These are phyloP conservation scores for Nomada lathburiana DNA, from an alignment of 2,888 invertebrate species.

Conservation along the genomic window DNA sequence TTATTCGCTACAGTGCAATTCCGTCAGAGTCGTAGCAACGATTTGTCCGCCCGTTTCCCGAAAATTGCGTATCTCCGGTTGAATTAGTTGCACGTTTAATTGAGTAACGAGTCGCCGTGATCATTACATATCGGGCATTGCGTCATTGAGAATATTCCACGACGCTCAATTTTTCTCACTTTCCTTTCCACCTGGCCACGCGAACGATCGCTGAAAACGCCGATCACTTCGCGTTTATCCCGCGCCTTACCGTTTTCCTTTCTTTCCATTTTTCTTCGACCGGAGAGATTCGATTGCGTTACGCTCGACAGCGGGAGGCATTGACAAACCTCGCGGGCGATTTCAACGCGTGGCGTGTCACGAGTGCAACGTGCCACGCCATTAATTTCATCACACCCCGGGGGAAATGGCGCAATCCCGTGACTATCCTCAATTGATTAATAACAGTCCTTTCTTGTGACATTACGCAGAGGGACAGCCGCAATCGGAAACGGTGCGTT, in stretches of 20 bases:
- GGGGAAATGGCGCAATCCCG: background rate
- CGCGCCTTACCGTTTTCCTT: background rate
- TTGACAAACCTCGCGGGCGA: background rate
- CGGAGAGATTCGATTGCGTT: background rate
- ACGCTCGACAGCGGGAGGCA: too few relatives aligned
- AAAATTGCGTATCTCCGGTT: background rate
- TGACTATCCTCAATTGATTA: background rate
- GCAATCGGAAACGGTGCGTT: too few relatives aligned
- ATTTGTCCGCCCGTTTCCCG: background rate
- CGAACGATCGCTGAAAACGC: background rate
- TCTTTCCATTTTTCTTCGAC: background rate
- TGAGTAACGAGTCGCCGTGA: background rate
- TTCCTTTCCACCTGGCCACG: background rate
- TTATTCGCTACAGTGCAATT: background rate
- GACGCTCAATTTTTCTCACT: slow-evolving; percentile 13
- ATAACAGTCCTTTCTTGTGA: background rate
- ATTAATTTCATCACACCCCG: background rate
- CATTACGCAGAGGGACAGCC: too few relatives aligned
- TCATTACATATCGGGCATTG: background rate
- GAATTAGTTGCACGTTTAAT: slow-evolving; percentile 12
- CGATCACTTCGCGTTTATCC: background rate
- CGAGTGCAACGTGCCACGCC: background rate
- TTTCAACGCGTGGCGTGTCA: slow-evolving; percentile 12
- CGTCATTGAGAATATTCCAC: slow-evolving; percentile 33
- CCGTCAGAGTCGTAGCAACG: background rate